Base-by-base conservation (phyloP, 1,140 invertebrate genomes). In the Panulirus ornatus region DNA sequence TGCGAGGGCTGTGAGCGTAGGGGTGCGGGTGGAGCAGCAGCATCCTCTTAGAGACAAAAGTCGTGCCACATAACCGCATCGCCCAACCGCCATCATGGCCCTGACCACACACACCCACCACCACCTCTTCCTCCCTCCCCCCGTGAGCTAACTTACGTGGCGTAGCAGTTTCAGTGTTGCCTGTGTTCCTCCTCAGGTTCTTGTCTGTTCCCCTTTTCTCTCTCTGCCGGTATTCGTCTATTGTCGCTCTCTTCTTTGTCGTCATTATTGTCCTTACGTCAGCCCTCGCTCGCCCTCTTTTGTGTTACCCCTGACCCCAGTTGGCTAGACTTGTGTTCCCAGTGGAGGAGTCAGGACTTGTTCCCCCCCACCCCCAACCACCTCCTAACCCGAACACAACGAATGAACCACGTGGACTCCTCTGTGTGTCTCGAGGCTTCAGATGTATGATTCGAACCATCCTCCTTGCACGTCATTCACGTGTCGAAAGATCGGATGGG, bases 51-150 rank as follows among this genome's bases (percentile, higher is more conserved):
- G n/a, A n/a, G n/a, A n/a, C n/a, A n/a, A 73, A n/a, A 85, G 87
- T 38, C 87, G 87, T 89, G 78, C 87, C 87, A 89, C 79, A 47
- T 34, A 83, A 82, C 87, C 66, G 16, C 78, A 82, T 38, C 22
- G 44, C 40, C 47, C 70, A 89, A 89, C 87, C 87, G 87, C 87
- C 87, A 89, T 89, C 87, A 89, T 89, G 79, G 58, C 19, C 44
- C 81, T 58, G 27, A 89, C 87, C 87, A 36, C 87, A 89, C 81
- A 30, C 66, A 44, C 47, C 79, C 47, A 34, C 75, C 63, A 78
- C 73, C 84, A 38, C 63, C n/a, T 36, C 63, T 73, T 40, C 82
- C 27, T 63, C 54, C 11, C 1, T 16, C 19, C 40, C 75, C 58
- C 42, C 73, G 27, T 76, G 73, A 76, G 38, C 27, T 54, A 19